Evolutionary conservation across 2,113 vertebrate genomes (phyloP).

Genomic region (Heterotilapia buettikoferi): DNA sequence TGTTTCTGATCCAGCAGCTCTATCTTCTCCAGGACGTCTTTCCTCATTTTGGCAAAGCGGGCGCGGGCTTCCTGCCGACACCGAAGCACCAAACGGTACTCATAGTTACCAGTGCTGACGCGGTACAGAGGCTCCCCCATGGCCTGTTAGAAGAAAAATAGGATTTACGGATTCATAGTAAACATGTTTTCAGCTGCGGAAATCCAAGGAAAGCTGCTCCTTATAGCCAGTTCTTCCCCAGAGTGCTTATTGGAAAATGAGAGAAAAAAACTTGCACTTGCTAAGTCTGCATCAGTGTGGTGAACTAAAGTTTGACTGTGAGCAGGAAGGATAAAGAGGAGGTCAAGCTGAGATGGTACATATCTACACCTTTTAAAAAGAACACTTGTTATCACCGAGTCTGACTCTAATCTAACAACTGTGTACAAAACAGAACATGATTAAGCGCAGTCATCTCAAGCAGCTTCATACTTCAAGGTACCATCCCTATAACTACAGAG

Average conservation of each 20-base stretch:
- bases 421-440: background rate
- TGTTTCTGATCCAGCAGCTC: constrained; percentile 98
- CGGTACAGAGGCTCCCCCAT: constrained; percentile 94
- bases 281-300: background rate
- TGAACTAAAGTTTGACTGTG: background rate
- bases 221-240: rapidly evolving
- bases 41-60: constrained; percentile 96
- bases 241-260: rapidly evolving
- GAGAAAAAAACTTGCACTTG: background rate
- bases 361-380: background rate
- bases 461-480: background rate
- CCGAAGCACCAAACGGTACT: constrained; percentile 91
- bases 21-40: constrained; percentile 96
- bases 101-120: constrained; percentile 94
- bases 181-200: rapidly evolving
- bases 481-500: rapidly evolving
- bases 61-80: constrained; percentile 94
- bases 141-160: constrained; percentile 67
- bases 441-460: background rate
- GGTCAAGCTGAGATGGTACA: background rate
- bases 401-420: background rate
- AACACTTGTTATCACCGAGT: background rate
- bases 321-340: rapidly evolving
- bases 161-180: background rate
- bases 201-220: rapidly evolving